Evolutionary conservation across 2,113 vertebrate species (phyloP).

Genomic region (Lamprotornis superbus): DNA sequence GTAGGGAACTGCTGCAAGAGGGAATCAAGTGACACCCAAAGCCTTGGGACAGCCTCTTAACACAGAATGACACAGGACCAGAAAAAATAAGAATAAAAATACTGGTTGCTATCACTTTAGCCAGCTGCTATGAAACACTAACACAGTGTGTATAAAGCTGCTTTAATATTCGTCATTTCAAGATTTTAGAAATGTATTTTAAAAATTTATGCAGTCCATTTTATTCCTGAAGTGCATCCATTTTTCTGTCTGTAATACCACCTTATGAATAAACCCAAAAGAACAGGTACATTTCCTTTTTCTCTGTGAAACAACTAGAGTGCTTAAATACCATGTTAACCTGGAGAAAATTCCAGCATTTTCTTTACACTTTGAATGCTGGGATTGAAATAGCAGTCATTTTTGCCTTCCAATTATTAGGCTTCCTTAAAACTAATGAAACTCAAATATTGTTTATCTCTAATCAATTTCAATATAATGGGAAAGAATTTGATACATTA

Average conservation of each 20-base stretch:
- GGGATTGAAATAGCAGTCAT: neutral
- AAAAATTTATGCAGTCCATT: neutral
- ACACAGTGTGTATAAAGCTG: neutral
- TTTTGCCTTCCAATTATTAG: conserved; percentile 10
- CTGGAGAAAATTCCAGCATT: neutral
- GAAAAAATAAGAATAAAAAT: neutral
- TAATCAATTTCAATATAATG: conserved; percentile 57
- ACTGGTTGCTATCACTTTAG: neutral
- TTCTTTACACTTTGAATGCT: neutral
- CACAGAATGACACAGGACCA: neutral
- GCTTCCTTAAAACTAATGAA: conserved; percentile 24
- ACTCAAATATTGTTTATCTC: conserved; percentile 62
- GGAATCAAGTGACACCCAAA: neutral
- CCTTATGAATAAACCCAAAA: neutral
- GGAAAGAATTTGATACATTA: conserved; percentile 54
- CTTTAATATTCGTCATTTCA: neutral
- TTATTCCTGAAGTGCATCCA: neutral
- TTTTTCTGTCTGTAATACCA: neutral
- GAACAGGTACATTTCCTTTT: neutral
- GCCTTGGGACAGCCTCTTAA: neutral
- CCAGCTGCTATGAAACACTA: neutral
- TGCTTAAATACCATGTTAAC: neutral
- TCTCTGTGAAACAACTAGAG: neutral
- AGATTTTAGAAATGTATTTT: neutral
- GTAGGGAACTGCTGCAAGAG: neutral